These are phyloP conservation scores for Ridgeia piscesae DNA, from an alignment of 1,140 invertebrate species.

Conservation along the genomic window DNA sequence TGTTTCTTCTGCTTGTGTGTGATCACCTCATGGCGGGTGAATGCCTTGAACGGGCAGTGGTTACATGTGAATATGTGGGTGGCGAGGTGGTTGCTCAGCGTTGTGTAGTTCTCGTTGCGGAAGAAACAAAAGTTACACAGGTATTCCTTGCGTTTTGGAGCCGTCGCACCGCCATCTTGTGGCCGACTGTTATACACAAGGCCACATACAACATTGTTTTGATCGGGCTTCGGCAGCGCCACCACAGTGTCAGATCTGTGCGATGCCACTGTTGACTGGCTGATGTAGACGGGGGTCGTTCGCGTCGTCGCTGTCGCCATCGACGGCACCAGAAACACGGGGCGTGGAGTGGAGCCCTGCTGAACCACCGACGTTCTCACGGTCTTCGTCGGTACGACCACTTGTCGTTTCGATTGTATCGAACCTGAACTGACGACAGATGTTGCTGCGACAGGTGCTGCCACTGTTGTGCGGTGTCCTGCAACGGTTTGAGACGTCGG, in stretches of 20 bases:
- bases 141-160: neutral
- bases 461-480: neutral
- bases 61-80: neutral
- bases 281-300: neutral
- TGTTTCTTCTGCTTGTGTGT: neutral
- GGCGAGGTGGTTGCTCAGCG: neutral
- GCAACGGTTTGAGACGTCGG: neutral
- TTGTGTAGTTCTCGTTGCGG: neutral
- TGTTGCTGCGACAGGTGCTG: neutral
- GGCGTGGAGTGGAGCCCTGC: neutral
- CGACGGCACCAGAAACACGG: neutral
- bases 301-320: neutral
- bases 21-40: neutral
- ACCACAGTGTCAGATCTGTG: neutral
- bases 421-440: neutral
- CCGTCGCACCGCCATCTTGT: neutral
- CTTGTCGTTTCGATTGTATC: neutral
- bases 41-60: constrained; percentile 3
- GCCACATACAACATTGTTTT: neutral
- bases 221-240: neutral
- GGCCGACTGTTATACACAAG: neutral
- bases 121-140: constrained; percentile 15
- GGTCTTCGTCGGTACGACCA: neutral
- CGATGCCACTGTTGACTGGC: neutral
- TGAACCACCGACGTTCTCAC: neutral